Conservation (phyloP, 30 jellyfish, hydroid and myxozoan genomes). For the Chrysaora quinquecirrha region DNA sequence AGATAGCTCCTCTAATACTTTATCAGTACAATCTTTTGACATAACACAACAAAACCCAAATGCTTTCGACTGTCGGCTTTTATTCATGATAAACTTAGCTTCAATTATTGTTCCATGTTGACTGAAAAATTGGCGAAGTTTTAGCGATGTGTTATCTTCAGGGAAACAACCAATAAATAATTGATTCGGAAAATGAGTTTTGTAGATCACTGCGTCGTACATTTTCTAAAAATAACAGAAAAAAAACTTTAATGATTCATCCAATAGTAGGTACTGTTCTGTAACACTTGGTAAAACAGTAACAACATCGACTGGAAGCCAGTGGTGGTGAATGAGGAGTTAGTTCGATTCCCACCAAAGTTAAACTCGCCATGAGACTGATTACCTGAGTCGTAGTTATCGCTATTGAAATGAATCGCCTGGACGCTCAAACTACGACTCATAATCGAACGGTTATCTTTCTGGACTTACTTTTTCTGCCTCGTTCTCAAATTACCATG, state of each 20-base stretch:
- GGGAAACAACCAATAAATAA: constrained; percentile 72
- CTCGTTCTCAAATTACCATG: too few species aligned
- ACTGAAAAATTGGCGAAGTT: constrained; percentile 33
- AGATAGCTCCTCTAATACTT: constrained; percentile 16
- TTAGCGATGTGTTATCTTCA: constrained; percentile 49
- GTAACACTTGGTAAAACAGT: background rate
- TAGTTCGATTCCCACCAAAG: too few species aligned
- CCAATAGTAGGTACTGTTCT: background rate
- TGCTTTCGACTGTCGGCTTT: constrained; percentile 34
- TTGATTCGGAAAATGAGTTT: constrained; percentile 54
- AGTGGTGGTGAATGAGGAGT: background rate
- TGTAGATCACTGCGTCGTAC: constrained; percentile 63
- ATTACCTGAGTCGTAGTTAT: too few species aligned
- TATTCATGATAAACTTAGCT: constrained; percentile 51
- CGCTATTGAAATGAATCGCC: too few species aligned
- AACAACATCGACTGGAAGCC: background rate
- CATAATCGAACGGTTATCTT: too few species aligned
- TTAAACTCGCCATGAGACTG: too few species aligned
- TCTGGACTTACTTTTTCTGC: too few species aligned
- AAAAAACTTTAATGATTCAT: background rate
- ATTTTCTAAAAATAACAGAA: constrained; percentile 26
- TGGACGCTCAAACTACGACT: too few species aligned
- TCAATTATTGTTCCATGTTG: constrained; percentile 53
- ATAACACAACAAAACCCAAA: constrained; percentile 51
- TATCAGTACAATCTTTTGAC: constrained; percentile 44